Evolutionary conservation across 2,797 vertebrate species (phyloP).

Genomic region (Catharus ustulatus): DNA sequence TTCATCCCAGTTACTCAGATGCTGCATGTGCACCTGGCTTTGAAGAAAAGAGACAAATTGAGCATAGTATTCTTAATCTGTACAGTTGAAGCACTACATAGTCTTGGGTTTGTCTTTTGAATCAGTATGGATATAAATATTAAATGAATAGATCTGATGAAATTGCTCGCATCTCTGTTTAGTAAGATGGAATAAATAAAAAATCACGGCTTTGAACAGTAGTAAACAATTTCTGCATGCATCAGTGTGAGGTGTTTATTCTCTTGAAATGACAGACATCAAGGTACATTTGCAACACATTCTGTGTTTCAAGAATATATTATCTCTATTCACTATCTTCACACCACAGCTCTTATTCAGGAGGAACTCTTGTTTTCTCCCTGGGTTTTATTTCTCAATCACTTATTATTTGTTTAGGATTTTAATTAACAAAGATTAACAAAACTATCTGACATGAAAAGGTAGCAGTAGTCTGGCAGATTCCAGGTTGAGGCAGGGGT

Average conservation of each 20-base stretch:
- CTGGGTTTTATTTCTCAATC: neutral
- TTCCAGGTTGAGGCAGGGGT: neutral
- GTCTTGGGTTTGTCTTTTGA: neutral
- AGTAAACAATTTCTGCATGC: conserved; percentile 22
- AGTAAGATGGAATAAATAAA: conserved; percentile 21
- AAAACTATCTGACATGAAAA: neutral
- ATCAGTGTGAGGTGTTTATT: neutral
- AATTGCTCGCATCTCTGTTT: neutral
- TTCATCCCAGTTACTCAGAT: neutral
- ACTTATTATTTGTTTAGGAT: neutral
- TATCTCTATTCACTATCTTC: neutral
- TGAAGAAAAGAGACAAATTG: neutral
- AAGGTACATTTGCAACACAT: conserved; percentile 6
- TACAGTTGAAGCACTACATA: neutral
- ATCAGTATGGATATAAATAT: conserved; percentile 14
- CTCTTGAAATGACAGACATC: neutral
- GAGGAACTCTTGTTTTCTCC: neutral
- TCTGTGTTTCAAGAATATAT: neutral
- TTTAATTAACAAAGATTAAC: neutral
- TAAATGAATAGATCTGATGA: conserved; percentile 8
- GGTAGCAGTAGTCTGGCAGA: neutral
- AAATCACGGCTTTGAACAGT: neutral
- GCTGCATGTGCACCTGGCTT: neutral
- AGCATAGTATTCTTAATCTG: neutral
- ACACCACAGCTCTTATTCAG: neutral